Base-by-base conservation (phyloP, 2,113 vertebrate species). In the Sardina pilchardus region DNA sequence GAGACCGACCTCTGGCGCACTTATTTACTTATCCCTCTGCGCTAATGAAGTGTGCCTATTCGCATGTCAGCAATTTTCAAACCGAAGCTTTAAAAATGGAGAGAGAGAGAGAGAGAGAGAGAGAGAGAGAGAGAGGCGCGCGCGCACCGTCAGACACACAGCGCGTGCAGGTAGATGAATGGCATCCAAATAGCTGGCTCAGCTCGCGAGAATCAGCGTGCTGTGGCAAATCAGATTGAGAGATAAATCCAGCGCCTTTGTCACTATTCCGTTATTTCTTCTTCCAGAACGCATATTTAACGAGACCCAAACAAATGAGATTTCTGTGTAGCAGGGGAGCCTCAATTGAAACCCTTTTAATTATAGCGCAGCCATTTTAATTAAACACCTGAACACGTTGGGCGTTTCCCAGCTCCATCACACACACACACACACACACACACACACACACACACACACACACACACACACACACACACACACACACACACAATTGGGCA, bases 1-100 rank as follows among this genome's bases (percentile, higher is more conserved):
- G 82, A 85, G 85, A 43, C 86, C 85, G 90, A 89, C 87, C 81
- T 44, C 85, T 88, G 89, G 81, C 86, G 83, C 82, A 81, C 86
- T 90, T 63, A 86, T 89, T 89, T 88, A 21, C 88, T 86, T 85
- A 89, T 85, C 82, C 83, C 85, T 71, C 88, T 83, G 56, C 81
- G 88, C 82, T 92, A 91, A 94, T 93, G 89, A 92, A 90, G 88
- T 81, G 59, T 88, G 86, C 87, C 88, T 91, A 48, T 89, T 86
- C 85, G 80, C 82, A 75, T 48, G 88, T 91, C 92, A 90, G 92
- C 90, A 63, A 36, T 91, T 90, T 90, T 84, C 47, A 36, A 59
- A 78, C 17, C 2, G 8, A 16, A 71, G 30, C 63, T 71, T 71
- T 71, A 5, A 78, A 36, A 36, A 78, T 4, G 71, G 30, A 75